A percentile compares a stretch with the other conserved stretches of the same genome.
Evolutionary conservation across 1,140 invertebrate species (phyloP).

Genomic region (Drosophila kurseongensis): DNA sequence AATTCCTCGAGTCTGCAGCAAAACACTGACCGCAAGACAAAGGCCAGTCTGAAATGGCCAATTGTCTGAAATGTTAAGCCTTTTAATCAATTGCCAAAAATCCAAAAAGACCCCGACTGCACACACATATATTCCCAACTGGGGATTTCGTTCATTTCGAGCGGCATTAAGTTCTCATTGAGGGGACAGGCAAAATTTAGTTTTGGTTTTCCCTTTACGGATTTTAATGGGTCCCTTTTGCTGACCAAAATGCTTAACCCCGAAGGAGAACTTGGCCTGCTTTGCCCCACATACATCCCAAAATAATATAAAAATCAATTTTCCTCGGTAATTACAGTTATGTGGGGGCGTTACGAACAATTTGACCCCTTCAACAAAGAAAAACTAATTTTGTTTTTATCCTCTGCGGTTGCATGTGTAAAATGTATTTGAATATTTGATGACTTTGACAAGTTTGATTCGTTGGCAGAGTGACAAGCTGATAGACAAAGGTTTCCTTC

Average conservation of each 20-base stretch:
- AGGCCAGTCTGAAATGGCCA: slow-evolving; percentile 47
- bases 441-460: slow-evolving; percentile 60
- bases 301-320: slow-evolving; percentile 76
- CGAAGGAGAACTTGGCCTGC: slow-evolving; percentile 4
- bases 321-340: slow-evolving; percentile 61
- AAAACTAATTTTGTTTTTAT: slow-evolving; percentile 27
- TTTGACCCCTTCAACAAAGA: slow-evolving; percentile 36
- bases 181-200: slow-evolving; percentile 60
- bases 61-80: slow-evolving; percentile 78
- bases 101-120: slow-evolving; percentile 41
- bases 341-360: slow-evolving; percentile 50
- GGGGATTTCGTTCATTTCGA: slow-evolving; percentile 69
- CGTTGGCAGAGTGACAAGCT: slow-evolving; percentile 38
- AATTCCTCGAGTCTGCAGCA: slow-evolving; percentile 36
- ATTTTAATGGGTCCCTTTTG: slow-evolving; percentile 40
- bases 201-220: slow-evolving; percentile 19
- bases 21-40: slow-evolving; percentile 23
- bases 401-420: slow-evolving; percentile 63
- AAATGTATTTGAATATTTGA: slow-evolving; percentile 78
- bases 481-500: slow-evolving; percentile 16
- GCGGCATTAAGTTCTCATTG: slow-evolving; percentile 74
- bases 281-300: slow-evolving; percentile 4
- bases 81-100: slow-evolving; percentile 79
- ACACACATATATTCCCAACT: slow-evolving; percentile 28
- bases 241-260: slow-evolving; percentile 14